A percentile compares a stretch with the other conserved stretches of the same genome.
Conservation (phyloP, 1,140 invertebrate species). For the Neuroterus valhalla region DNA sequence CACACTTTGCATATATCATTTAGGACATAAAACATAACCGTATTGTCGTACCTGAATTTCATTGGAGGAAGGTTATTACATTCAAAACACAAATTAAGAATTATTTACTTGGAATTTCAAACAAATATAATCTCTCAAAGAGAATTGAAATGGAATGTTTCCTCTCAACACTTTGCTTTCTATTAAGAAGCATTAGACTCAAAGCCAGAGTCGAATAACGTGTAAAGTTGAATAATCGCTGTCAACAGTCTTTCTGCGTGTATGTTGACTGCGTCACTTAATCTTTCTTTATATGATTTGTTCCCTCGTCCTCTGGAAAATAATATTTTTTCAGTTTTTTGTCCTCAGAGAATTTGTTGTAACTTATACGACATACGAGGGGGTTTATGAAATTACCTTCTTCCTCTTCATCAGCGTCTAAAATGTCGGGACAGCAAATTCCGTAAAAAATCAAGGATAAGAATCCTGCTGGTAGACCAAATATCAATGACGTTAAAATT, state of each 20-base stretch:
- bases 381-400: slow-evolving; percentile 62
- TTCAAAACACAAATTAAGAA: not conserved
- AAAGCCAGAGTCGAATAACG: not conserved
- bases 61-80: not conserved
- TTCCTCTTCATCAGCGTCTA: slow-evolving; percentile 93
- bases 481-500: slow-evolving; percentile 89
- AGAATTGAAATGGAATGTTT: slow-evolving; percentile 19
- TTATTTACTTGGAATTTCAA: not conserved
- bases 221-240: not conserved
- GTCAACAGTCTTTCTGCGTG: slow-evolving; percentile 17
- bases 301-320: slow-evolving; percentile 57
- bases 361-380: not conserved
- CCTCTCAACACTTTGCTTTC: not conserved
- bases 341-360: slow-evolving; percentile 45
- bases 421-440: slow-evolving; percentile 93
- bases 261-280: slow-evolving; percentile 44
- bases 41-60: slow-evolving; percentile 23
- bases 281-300: slow-evolving; percentile 71
- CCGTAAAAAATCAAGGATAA: slow-evolving; percentile 95
- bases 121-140: slow-evolving; percentile 1
- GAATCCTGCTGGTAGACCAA: slow-evolving; percentile 92
- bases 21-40: not conserved
- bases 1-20: not conserved
- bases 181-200: not conserved
- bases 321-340: slow-evolving; percentile 34